Evolutionary conservation across 2,113 vertebrate species (phyloP), one percentile per base, ranked within the genome.

Genomic region (Platichthys stellatus): DNA sequence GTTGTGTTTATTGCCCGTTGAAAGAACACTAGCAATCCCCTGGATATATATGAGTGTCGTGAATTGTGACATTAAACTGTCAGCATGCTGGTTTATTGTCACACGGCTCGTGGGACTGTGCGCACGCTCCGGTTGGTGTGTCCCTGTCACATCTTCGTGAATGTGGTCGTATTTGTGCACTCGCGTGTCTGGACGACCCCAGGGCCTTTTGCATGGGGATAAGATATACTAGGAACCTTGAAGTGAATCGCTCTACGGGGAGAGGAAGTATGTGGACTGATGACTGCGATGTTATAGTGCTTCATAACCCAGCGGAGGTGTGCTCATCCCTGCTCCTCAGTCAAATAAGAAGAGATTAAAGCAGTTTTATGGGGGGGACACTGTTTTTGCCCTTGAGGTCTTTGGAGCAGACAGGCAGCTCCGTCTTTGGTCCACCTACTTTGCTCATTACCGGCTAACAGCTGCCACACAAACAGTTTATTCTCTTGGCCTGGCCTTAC

Each of bases 41-140:
- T 53, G 63, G 66, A 87, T 85, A 83, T 72, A 89, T 81, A 47
- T 38, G 81, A 89, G 87, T 73, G 72, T 76, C 83, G 83, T 91
- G 80, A 91, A 92, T 82, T 86, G 76, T 87, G 86, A 88, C 79
- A 91, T 89, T 87, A 92, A 93, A 76, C 88, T 90, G 84, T 88
- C 92, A 88, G 76, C 23, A 7, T 69, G 61, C 12, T 56, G 23
- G 45, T 80, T 80, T 70, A 77, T 51, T 67, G 56, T 70, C 40
- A 64, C 54, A 28, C 18, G 2, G 64, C 47, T 45, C 68, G 72
- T 61, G 26, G 56, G 53, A 57, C 21, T 74, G 17, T 63, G 31
- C 51, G 24, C 78, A 38, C 43, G 31, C 0, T 0, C n/a, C 28
- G 60, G 14, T 74, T 40, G 72, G 49, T 82, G 66, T 24, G 40